These are phyloP conservation scores for Euborellia annulipes DNA, from an alignment of 1,140 invertebrate species.

Conservation along the genomic window DNA sequence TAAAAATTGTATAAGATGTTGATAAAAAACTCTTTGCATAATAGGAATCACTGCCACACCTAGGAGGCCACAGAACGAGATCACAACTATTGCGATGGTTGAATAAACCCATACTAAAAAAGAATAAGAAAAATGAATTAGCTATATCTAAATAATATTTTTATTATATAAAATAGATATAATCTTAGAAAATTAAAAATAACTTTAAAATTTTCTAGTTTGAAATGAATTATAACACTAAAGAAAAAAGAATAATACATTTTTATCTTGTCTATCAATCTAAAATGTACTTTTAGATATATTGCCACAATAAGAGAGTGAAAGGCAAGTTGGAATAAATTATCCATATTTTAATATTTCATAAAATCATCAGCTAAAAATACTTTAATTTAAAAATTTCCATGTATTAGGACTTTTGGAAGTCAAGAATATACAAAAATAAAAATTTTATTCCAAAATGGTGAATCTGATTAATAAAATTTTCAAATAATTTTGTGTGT, in stretches of 20 bases:
- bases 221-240: not conserved
- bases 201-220: slow-evolving; percentile 1
- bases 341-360: too few species aligned
- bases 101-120: slow-evolving; percentile 68
- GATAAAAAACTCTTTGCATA: slow-evolving; percentile 79
- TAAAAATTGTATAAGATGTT: slow-evolving; percentile 77
- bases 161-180: not conserved
- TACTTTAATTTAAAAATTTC: too few species aligned
- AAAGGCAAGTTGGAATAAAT: too few species aligned
- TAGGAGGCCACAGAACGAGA: slow-evolving; percentile 68
- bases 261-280: too few species aligned
- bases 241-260: slow-evolving; percentile 11
- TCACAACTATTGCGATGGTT: slow-evolving; percentile 57
- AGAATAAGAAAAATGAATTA: slow-evolving; percentile 7
- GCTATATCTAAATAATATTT: not conserved
- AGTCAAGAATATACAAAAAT: too few species aligned
- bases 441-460: too few species aligned
- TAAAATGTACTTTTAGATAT: too few species aligned
- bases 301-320: too few species aligned
- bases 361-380: too few species aligned
- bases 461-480: too few species aligned
- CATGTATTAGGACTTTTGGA: too few species aligned
- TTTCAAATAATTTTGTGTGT: too few species aligned
- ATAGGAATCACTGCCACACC: slow-evolving; percentile 75
- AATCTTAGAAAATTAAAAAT: slow-evolving; percentile 21